Evolutionary conservation across 2,797 vertebrate species (phyloP).

Genomic region (Lateolabrax maculatus): DNA sequence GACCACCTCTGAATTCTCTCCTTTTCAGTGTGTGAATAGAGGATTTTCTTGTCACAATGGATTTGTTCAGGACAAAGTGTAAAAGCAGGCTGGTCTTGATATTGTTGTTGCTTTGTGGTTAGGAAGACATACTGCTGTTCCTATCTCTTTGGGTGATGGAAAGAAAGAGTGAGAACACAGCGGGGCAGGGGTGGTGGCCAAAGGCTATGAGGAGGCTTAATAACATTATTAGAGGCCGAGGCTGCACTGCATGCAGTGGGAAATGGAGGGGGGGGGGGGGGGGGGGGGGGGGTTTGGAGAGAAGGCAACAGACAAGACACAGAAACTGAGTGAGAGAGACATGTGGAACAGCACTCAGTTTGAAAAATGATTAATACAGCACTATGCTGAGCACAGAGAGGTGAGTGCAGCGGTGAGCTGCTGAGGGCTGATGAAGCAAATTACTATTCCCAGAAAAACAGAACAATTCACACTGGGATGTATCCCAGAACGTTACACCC

Average conservation of each 20-base stretch:
- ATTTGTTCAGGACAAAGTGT: slow-evolving; percentile 52
- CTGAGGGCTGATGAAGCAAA: slow-evolving; percentile 50
- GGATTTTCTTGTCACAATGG: slow-evolving; percentile 27
- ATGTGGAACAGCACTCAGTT: slow-evolving; percentile 31
- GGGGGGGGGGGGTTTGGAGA: background rate
- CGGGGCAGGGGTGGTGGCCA: slow-evolving; percentile 61
- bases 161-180: slow-evolving; percentile 65
- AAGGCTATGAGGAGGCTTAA: slow-evolving; percentile 75
- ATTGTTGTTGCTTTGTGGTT: slow-evolving; percentile 49
- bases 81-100: slow-evolving; percentile 22
- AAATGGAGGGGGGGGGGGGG: slow-evolving; percentile 15
- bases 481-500: slow-evolving; percentile 35
- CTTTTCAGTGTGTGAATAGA: slow-evolving; percentile 6
- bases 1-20: slow-evolving; percentile 20
- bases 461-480: slow-evolving; percentile 38
- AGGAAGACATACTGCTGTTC: slow-evolving; percentile 51
- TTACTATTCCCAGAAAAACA: slow-evolving; percentile 65
- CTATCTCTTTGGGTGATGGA: slow-evolving; percentile 59
- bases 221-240: slow-evolving; percentile 78
- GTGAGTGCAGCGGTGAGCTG: slow-evolving; percentile 33
- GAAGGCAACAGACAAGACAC: slow-evolving; percentile 33
- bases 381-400: slow-evolving; percentile 53
- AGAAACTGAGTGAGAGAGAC: slow-evolving; percentile 35
- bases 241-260: slow-evolving; percentile 43
- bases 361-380: slow-evolving; percentile 61